Conservation (phyloP, 2,113 vertebrate species). For the Propithecus coquereli region DNA sequence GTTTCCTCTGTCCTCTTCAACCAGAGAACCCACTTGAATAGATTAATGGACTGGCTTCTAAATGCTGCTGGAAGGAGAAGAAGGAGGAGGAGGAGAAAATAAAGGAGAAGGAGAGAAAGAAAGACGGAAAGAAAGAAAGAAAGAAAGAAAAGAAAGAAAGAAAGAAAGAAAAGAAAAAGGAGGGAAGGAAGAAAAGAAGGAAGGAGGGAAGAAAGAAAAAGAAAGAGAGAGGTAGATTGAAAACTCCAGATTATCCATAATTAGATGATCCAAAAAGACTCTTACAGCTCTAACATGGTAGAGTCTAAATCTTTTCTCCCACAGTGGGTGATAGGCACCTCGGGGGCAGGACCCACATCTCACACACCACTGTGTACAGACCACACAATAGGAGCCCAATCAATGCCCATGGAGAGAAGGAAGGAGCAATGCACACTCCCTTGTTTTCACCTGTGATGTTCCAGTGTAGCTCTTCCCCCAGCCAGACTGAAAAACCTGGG, state of each 20-base stretch:
- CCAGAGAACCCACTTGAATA: background rate
- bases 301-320: constrained; percentile 2
- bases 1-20: background rate
- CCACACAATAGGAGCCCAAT: background rate
- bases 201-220: background rate
- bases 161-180: background rate
- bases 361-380: background rate
- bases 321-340: background rate
- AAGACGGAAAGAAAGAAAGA: too few species aligned
- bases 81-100: background rate
- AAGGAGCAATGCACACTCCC: background rate
- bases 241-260: background rate
- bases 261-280: background rate
- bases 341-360: background rate
- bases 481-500: background rate
- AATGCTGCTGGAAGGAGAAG: background rate
- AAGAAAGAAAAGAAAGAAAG: background rate
- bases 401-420: background rate
- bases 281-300: background rate
- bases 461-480: background rate
- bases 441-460: background rate
- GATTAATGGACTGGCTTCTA: background rate
- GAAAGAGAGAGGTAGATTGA: background rate
- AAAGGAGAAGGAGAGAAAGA: too few species aligned
- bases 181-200: background rate